Evolutionary conservation across 1,140 invertebrate genomes (phyloP).

Genomic region (Brachionus asplanchnoidis): DNA sequence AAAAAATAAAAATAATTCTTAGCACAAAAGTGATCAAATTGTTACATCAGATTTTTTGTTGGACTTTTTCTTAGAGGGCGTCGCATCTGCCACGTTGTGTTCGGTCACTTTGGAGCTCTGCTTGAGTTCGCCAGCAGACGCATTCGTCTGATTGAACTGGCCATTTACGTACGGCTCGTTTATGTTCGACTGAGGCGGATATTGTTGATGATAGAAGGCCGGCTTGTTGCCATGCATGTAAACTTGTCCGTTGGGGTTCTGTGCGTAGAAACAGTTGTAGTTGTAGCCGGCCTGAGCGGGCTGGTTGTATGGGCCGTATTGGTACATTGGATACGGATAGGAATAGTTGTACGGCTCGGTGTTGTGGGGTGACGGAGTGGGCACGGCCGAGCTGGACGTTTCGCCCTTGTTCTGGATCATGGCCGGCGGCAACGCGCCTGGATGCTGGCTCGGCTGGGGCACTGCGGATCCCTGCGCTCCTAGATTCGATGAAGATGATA

Average conservation of each 20-base stretch:
- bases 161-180: background rate
- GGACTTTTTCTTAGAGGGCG: background rate
- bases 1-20: background rate
- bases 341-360: background rate
- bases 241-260: background rate
- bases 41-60: slow-evolving; percentile 21
- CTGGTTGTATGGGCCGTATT: background rate
- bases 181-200: background rate
- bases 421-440: background rate
- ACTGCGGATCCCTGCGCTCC: background rate
- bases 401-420: background rate
- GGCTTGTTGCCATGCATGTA: background rate
- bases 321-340: slow-evolving; percentile 19
- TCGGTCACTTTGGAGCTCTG: background rate
- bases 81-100: background rate
- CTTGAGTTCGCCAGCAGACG: background rate
- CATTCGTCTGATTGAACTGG: background rate
- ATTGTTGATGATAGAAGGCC: background rate
- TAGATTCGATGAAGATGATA: slow-evolving; percentile 10
- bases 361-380: background rate
- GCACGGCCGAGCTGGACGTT: background rate
- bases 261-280: background rate
- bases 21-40: background rate
- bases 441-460: background rate
- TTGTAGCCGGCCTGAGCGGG: background rate